phyloP scores from a whole-genome alignment of 1,140 invertebrate species.

The Tetramorium alpestre region DNA sequence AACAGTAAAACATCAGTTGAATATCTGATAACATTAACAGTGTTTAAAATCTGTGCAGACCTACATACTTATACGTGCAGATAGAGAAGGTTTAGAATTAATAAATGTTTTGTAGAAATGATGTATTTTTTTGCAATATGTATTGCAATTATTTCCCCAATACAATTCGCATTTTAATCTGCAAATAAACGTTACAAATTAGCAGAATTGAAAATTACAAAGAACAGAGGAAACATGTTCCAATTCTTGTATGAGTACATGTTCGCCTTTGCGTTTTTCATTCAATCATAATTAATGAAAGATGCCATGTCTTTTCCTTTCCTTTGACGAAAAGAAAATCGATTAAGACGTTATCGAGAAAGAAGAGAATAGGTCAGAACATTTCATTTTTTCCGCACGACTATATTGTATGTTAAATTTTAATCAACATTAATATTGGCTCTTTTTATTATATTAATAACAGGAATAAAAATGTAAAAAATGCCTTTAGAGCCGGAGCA shows the following conservation, averaged over 20 bases:
- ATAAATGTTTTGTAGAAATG: no score
- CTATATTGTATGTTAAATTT: background rate
- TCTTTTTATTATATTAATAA: no score
- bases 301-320: background rate
- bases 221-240: background rate
- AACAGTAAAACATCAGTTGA: no score
- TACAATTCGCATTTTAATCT: background rate
- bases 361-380: background rate
- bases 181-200: background rate
- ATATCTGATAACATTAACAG: no score
- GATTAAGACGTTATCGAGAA: background rate
- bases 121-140: no score
- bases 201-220: background rate
- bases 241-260: background rate
- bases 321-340: background rate
- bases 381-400: background rate
- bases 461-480: no score
- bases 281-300: conserved; percentile 8
- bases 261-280: background rate
- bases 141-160: background rate
- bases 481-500: no score
- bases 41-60: no score
- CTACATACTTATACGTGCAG: no score
- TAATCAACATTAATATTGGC: no score
- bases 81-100: no score